Evolutionary conservation across 2,797 vertebrate genomes (phyloP).

Genomic region (Ctenosaura bakeri): DNA sequence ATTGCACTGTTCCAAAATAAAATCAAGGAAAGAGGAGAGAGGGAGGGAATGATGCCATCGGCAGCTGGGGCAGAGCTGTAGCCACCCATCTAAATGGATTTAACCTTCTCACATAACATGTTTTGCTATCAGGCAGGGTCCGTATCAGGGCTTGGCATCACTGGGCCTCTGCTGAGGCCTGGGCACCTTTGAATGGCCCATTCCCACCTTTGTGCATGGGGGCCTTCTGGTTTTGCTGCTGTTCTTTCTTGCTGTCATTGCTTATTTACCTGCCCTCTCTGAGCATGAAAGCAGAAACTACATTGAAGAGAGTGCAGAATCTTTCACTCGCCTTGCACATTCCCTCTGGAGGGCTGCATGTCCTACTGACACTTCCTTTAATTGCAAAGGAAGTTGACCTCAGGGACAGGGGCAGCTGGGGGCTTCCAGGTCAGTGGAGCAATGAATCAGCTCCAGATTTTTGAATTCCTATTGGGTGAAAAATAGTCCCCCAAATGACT

Average conservation of each 20-base stretch:
- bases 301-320: no score
- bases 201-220: no score
- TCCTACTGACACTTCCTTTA: no score
- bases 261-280: no score
- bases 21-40: not conserved
- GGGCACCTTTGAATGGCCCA: not conserved
- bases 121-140: not conserved
- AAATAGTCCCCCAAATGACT: no score
- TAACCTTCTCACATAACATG: not conserved
- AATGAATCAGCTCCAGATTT: not conserved
- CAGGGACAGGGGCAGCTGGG: no score
- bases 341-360: no score
- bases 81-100: not conserved
- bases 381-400: no score
- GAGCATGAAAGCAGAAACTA: no score
- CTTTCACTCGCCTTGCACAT: no score
- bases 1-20: constrained; percentile 29
- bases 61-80: not conserved
- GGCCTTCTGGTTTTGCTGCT: not conserved
- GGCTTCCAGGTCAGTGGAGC: no score
- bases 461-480: no score
- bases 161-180: not conserved
- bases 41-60: not conserved
- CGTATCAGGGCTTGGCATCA: not conserved
- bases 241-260: not conserved